phyloP scores from a whole-genome alignment of 2,888 invertebrate species.

The Chymomyza fuscimana region DNA sequence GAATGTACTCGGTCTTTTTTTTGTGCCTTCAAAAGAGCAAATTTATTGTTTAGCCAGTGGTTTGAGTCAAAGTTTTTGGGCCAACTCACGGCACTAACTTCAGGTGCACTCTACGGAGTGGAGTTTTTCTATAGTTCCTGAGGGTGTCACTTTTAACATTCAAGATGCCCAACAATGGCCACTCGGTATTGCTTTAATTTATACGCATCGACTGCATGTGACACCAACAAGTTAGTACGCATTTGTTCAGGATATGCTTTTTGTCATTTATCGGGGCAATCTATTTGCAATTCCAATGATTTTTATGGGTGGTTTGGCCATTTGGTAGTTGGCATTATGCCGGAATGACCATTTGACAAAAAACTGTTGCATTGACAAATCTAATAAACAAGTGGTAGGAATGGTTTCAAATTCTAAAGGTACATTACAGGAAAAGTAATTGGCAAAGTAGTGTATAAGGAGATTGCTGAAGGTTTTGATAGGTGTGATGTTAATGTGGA shows the following conservation, averaged over 20 bases:
- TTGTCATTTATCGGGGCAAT: slow-evolving; percentile 39
- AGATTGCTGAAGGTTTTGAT: not conserved
- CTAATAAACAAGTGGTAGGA: slow-evolving; percentile 63
- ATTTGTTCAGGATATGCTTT: slow-evolving; percentile 57
- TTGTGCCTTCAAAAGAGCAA: slow-evolving; percentile 53
- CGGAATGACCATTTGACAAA: slow-evolving; percentile 32
- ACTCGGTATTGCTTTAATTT: slow-evolving; percentile 63
- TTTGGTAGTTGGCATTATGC: slow-evolving; percentile 14
- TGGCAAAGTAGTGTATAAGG: not conserved
- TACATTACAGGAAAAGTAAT: not conserved
- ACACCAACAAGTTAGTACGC: slow-evolving; percentile 65
- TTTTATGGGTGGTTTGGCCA: slow-evolving; percentile 45
- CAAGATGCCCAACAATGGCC: slow-evolving; percentile 70
- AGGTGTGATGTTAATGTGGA: not conserved
- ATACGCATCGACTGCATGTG: slow-evolving; percentile 74
- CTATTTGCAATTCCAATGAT: slow-evolving; percentile 67
- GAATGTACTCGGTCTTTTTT: slow-evolving; percentile 5
- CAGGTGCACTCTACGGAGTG: slow-evolving; percentile 56
- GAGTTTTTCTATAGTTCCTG: slow-evolving; percentile 21
- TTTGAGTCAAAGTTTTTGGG: slow-evolving; percentile 60
- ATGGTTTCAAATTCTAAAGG: slow-evolving; percentile 39
- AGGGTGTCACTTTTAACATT: slow-evolving; percentile 72
- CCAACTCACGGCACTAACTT: slow-evolving; percentile 30
- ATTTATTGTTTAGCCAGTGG: slow-evolving; percentile 70
- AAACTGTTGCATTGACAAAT: slow-evolving; percentile 68